Evolutionary conservation across 2,797 vertebrate genomes (phyloP).

Genomic region (Columba guinea): DNA sequence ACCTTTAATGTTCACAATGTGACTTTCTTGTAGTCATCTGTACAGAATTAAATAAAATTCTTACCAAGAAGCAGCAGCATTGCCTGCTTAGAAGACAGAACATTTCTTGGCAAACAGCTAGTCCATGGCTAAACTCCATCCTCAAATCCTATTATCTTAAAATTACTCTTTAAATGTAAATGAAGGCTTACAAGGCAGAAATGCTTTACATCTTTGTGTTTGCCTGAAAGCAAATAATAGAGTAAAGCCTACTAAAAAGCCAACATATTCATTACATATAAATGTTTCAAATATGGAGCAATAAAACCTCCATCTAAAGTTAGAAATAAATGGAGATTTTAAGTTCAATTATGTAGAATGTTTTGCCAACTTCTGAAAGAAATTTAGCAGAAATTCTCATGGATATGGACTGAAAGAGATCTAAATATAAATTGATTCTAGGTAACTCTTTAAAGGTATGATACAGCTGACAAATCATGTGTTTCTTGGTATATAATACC

Average conservation of each 20-base stretch:
- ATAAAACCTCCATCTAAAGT: background rate
- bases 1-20: background rate
- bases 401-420: background rate
- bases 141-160: conserved; percentile 39
- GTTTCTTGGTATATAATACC: background rate
- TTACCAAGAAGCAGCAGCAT: background rate
- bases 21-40: background rate
- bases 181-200: conserved; percentile 24
- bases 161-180: conserved; percentile 50
- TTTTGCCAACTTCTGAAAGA: conserved; percentile 4
- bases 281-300: background rate
- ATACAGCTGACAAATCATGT: background rate
- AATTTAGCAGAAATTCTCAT: conserved; percentile 1
- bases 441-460: background rate
- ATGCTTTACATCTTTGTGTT: background rate
- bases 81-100: background rate
- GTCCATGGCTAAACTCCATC: background rate
- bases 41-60: background rate
- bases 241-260: background rate
- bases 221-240: conserved; percentile 21
- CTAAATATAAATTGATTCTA: conserved; percentile 31
- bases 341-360: background rate
- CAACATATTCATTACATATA: background rate
- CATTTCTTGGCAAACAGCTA: background rate
- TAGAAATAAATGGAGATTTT: conserved; percentile 23